A percentile compares a stretch with the other conserved stretches of the same genome.
Conservation (phyloP, 2,113 vertebrate genomes). For the Actinemys pallida region DNA sequence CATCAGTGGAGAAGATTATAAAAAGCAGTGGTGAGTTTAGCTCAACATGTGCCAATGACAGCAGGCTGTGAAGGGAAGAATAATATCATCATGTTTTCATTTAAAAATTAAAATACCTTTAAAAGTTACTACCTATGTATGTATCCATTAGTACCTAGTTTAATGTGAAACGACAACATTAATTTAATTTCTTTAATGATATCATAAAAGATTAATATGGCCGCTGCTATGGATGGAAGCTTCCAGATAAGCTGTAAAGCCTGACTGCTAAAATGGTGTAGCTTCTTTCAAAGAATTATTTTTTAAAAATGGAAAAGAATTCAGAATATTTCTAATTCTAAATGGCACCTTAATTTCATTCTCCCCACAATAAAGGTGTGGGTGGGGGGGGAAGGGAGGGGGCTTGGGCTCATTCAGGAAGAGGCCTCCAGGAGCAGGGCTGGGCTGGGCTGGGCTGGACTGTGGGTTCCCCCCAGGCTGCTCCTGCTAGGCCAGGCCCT, state of each 20-base stretch:
- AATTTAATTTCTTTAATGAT: background rate
- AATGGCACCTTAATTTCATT: background rate
- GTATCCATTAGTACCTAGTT: background rate
- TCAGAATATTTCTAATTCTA: background rate
- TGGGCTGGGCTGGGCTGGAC: too few species aligned
- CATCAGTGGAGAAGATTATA: background rate
- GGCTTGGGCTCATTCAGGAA: background rate
- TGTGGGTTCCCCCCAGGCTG: too few species aligned
- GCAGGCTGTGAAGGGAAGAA: background rate
- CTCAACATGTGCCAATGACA: background rate
- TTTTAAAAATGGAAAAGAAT: background rate
- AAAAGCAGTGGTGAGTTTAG: background rate
- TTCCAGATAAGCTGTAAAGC: background rate
- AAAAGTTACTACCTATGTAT: background rate
- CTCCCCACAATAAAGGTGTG: background rate
- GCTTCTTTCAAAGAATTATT: background rate
- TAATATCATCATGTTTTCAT: background rate
- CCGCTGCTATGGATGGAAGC: background rate
- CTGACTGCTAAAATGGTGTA: background rate
- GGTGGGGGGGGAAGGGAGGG: background rate
- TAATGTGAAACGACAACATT: background rate
- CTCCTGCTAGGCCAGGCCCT: too few species aligned
- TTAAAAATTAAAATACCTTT: background rate
- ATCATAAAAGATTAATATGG: background rate
- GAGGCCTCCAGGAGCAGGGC: too few species aligned